These are phyloP conservation scores for Poliocrania exsul DNA, from an alignment of 2,797 vertebrate genomes.

Conservation along the genomic window DNA sequence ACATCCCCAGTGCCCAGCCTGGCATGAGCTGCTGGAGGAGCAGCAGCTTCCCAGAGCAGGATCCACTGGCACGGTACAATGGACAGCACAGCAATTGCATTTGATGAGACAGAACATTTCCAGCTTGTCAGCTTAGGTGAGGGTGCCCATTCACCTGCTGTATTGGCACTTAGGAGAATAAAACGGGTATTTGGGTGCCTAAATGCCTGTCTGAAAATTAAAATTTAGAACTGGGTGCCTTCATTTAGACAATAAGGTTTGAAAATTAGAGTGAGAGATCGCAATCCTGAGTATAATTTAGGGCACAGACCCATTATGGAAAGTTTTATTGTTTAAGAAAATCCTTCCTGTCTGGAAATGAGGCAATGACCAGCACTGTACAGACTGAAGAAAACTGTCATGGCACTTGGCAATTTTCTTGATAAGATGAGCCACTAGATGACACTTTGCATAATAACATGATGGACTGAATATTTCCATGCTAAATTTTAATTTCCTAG, in stretches of 20 bases:
- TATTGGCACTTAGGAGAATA: neutral
- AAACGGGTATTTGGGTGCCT: neutral
- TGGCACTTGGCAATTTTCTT: constrained; percentile 46
- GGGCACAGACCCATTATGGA: neutral
- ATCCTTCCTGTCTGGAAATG: constrained; percentile 22
- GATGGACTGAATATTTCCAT: constrained; percentile 58
- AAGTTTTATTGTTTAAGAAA: constrained; percentile 45
- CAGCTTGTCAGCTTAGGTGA: neutral
- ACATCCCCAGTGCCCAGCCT: neutral
- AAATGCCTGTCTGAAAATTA: constrained; percentile 16
- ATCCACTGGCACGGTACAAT: accelerated
- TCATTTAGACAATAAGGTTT: constrained; percentile 11
- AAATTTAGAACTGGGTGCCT: constrained; percentile 3
- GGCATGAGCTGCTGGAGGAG: neutral
- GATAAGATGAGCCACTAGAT: constrained; percentile 70
- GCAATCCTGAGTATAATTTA: constrained; percentile 31
- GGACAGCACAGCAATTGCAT: accelerated
- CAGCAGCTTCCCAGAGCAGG: neutral
- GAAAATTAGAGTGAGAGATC: constrained; percentile 40
- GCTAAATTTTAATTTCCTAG: constrained; percentile 72
- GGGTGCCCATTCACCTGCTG: neutral
- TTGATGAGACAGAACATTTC: neutral
- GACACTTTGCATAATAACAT: constrained; percentile 67
- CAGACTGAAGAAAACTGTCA: constrained; percentile 61
- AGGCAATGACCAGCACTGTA: constrained; percentile 53